Base-by-base conservation (phyloP, 1,140 invertebrate genomes). In the Zaprionus vittiger region DNA sequence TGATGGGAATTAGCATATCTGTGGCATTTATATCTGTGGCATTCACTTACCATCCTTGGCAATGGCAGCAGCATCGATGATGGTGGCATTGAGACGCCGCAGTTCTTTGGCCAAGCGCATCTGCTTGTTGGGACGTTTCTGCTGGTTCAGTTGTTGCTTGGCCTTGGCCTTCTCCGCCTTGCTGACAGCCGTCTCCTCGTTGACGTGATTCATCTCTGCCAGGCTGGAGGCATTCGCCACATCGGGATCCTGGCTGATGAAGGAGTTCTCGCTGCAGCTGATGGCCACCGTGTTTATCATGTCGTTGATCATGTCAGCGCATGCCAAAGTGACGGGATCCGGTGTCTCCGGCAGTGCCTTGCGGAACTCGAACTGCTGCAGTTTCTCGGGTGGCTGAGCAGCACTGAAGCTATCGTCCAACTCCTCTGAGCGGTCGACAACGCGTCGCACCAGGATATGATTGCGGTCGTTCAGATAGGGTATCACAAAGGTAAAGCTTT, bases 251-350 rank as follows among this genome's bases (percentile, higher is more conserved):
- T 68, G 55, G 20, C 64, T 85, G 0, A 91, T 82, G 20, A 93
- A 91, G 2, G 86, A 91, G 26, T 92, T 91, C 31, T 93, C 92
- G 61, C 91, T 92, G 73, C 90, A 90, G 38, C 91, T 91, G 6
- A 93, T 91, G 37, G 92, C 92, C n/a, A 93, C 91, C 4, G 86
- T 87, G 59, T 93, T 91, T 14, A 93, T 93, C 87, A 93, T 92
- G 6, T 92, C 91, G 17, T 71, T 81, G 5, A 93, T 74, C 65
- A 93, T 70, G 34, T 92, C 81, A 6, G 92, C 92, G 52, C 91
- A 92, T 14, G 57, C 79, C 11, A 81, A 41, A 3, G 26, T 17
- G 6, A 65, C 74, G 1, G 44, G 2, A 72, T 84, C 55, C 0
- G 85, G 47, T 7, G 26, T 2, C 1, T 4, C 2, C 0, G 63